phyloP scores from a whole-genome alignment of 2,113 vertebrate genomes.

The Coracopsis vasa region DNA sequence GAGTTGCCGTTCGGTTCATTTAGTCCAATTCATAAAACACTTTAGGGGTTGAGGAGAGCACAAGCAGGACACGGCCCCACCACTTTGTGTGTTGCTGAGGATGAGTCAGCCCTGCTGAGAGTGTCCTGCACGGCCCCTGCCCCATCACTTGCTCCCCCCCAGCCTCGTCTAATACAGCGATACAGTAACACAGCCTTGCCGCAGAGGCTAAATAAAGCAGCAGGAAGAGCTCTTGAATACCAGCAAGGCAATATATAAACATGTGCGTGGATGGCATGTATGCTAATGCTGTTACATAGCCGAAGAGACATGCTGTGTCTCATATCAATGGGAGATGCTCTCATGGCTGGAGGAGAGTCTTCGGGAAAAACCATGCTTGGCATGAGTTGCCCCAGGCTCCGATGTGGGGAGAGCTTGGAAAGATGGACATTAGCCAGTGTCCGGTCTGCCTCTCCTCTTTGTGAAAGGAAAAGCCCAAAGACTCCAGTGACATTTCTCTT shows the following conservation, averaged over 20 bases:
- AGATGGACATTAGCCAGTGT: neutral
- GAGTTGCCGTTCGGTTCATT: accelerated
- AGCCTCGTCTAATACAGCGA: neutral
- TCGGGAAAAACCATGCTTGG: neutral
- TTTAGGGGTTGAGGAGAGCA: neutral
- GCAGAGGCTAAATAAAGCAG: constrained; percentile 63
- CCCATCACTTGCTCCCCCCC: neutral
- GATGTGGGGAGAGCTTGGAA: neutral
- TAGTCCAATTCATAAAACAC: neutral
- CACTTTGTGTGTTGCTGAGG: accelerated
- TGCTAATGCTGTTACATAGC: neutral
- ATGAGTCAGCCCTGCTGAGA: neutral
- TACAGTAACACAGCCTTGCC: neutral
- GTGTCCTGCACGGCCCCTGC: neutral
- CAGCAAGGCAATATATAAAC: constrained; percentile 35
- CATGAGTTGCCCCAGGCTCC: neutral
- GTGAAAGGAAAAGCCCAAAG: neutral
- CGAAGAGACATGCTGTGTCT: accelerated
- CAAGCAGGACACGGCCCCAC: accelerated
- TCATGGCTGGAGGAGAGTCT: accelerated
- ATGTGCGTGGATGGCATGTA: neutral
- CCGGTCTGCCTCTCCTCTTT: neutral
- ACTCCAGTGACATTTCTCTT: neutral
- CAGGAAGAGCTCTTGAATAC: constrained; percentile 35
- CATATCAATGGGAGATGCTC: accelerated